Base-by-base conservation (phyloP, 2,888 invertebrate species). In the Hetaerina titia region DNA sequence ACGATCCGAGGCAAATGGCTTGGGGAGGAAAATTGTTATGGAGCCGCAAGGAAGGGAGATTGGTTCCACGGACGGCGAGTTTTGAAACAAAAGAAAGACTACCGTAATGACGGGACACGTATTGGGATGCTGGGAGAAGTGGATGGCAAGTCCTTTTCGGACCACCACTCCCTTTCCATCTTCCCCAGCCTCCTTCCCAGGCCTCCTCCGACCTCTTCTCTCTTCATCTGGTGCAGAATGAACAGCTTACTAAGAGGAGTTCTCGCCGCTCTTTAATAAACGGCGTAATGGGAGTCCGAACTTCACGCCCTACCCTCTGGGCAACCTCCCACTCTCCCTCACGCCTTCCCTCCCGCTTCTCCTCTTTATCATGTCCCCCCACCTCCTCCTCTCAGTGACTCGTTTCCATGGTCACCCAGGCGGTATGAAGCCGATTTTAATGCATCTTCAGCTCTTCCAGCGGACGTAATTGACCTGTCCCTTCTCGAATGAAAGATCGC, bases 211-310 rank as follows among this genome's bases (percentile, higher is more conserved):
- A 88, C 90, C 90, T 64, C 89, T 57, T 57, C 56, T 60, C 81
- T 81, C 90, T 90, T 64, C 90, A 19, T 89, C 89, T 89, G 45
- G 90, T 64, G 64, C 45, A 56, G 92, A 92, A 92, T 92, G 92
- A 92, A 92, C 92, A 92, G 92, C 92, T 92, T 92, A 92, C 69
- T 92, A 92, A 92, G 92, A 69, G 31, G 69, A 92, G 92, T 92
- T 92, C 64, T 64, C 92, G 92, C 92, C 92, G 92, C 92, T 92
- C 92, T 92, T 92, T 92, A 92, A 92, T 92, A 92, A 92, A 92
- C 92, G 92, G 90, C 31, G 90, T 90, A 90, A 90, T 90, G 64
- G 90, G 90, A 90, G 90, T 90, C 90, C 90, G 90, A 69, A 92
- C 92, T 56, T 92, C 69, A 45, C 92, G 92, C 92, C 92, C 92